Evolutionary conservation across 2,888 invertebrate genomes (phyloP).

Genomic region (Operophtera brumata): DNA sequence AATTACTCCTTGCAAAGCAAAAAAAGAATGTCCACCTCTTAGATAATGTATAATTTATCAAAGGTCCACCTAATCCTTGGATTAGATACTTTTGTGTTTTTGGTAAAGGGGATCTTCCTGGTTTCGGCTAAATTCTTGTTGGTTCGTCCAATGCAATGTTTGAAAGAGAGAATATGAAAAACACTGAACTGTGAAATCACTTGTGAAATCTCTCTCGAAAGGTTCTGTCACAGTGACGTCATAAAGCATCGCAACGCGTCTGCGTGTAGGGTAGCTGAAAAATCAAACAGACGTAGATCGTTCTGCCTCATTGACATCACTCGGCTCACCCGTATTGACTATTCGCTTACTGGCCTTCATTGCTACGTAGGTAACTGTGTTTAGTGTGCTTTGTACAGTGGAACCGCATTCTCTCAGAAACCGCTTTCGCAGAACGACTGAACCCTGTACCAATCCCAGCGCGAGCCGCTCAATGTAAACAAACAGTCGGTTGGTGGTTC

Average conservation of each 20-base stretch:
- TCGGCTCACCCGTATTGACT: conserved; percentile 7
- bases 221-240: conserved; percentile 2
- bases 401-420: conserved; percentile 11
- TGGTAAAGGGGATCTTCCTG: too few relatives aligned
- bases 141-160: too few relatives aligned
- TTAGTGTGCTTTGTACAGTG: background rate
- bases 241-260: conserved; percentile 10
- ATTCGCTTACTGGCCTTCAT: conserved; percentile 11
- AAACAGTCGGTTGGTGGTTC: background rate
- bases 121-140: too few relatives aligned
- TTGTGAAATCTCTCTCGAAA: background rate
- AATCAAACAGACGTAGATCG: conserved; percentile 6
- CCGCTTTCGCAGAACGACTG: background rate
- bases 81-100: background rate
- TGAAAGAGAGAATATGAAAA: too few relatives aligned
- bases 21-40: too few relatives aligned
- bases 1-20: background rate
- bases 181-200: too few relatives aligned
- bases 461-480: background rate
- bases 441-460: background rate
- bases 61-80: background rate
- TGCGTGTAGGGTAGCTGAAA: conserved; percentile 2
- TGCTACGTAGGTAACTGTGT: background rate
- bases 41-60: too few relatives aligned
- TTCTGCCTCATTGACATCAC: conserved; percentile 8